Conservation (phyloP, 2,888 invertebrate genomes). For the Chromoteleia sp. region DNA sequence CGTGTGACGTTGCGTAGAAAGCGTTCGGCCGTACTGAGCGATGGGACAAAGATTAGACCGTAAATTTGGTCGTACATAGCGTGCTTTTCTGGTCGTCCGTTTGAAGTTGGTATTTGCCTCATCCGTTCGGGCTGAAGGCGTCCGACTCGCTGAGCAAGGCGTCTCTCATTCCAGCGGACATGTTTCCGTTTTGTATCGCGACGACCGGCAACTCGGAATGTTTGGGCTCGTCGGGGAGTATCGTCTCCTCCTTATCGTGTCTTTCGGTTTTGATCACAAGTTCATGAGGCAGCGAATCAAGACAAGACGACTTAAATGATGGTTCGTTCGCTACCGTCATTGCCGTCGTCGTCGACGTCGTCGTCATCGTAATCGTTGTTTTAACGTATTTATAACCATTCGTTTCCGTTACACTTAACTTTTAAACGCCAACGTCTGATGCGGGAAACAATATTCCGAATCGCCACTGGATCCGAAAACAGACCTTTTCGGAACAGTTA, state of each 20-base stretch:
- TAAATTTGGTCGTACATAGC: slow-evolving; percentile 73
- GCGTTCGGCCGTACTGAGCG: slow-evolving; percentile 26
- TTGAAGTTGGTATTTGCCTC: slow-evolving; percentile 89
- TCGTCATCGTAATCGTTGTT: slow-evolving; percentile 24
- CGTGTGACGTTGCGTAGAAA: slow-evolving; percentile 26
- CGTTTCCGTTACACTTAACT: neutral
- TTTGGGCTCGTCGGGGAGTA: slow-evolving; percentile 68
- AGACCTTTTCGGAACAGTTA: too few relatives aligned
- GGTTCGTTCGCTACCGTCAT: slow-evolving; percentile 70
- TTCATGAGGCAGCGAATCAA: slow-evolving; percentile 76
- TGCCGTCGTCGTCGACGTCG: slow-evolving; percentile 66
- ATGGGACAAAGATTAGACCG: slow-evolving; percentile 54
- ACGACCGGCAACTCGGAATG: slow-evolving; percentile 66
- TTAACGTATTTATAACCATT: slow-evolving; percentile 8
- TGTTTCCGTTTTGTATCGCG: slow-evolving; percentile 62
- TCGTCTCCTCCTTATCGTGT: slow-evolving; percentile 69
- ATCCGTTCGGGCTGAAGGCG: slow-evolving; percentile 91
- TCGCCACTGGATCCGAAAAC: too few relatives aligned
- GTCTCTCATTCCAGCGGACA: slow-evolving; percentile 86
- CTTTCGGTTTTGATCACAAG: slow-evolving; percentile 78
- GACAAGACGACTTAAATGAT: slow-evolving; percentile 66
- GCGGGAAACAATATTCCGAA: too few relatives aligned
- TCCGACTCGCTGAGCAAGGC: slow-evolving; percentile 91
- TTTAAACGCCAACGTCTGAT: too few relatives aligned
- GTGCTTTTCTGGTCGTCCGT: slow-evolving; percentile 89